A percentile compares a stretch with the other conserved stretches of the same genome.
Conservation (phyloP, 1,140 invertebrate species). For the Calycopis cecrops region DNA sequence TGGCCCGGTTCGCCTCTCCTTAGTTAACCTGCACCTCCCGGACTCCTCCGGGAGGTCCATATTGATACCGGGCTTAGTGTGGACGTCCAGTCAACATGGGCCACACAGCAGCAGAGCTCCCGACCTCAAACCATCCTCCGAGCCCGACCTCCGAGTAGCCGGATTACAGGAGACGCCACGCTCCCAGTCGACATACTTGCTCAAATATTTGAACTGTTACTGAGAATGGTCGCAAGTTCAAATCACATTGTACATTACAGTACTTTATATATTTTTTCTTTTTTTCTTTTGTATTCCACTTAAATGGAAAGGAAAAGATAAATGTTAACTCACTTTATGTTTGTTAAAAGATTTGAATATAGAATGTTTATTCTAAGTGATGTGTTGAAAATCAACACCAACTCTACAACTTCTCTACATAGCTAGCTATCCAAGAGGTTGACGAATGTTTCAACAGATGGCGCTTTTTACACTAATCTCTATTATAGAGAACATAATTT, state of each 20-base stretch:
- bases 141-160: constrained; percentile 91
- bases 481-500: too few species aligned
- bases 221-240: neutral
- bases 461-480: too few species aligned
- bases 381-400: too few species aligned
- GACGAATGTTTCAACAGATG: too few species aligned
- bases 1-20: constrained; percentile 97
- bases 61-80: constrained; percentile 94
- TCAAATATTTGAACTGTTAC: constrained; percentile 26
- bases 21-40: constrained; percentile 89
- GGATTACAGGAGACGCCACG: constrained; percentile 95
- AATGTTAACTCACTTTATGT: too few species aligned
- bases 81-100: constrained; percentile 89
- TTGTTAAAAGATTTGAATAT: too few species aligned
- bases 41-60: constrained; percentile 90
- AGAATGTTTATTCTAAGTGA: too few species aligned
- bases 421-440: too few species aligned
- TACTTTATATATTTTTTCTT: too few species aligned
- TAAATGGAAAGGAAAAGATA: too few species aligned
- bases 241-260: neutral
- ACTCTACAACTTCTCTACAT: too few species aligned
- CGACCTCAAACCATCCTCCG: constrained; percentile 91
- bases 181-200: constrained; percentile 81
- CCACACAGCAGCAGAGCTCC: constrained; percentile 82
- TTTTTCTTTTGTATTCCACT: too few species aligned